Percentiles rank a stretch among this genome's conserved stretches.
Conservation (phyloP, 2,888 invertebrate species). For the Abrostola tripartita region DNA sequence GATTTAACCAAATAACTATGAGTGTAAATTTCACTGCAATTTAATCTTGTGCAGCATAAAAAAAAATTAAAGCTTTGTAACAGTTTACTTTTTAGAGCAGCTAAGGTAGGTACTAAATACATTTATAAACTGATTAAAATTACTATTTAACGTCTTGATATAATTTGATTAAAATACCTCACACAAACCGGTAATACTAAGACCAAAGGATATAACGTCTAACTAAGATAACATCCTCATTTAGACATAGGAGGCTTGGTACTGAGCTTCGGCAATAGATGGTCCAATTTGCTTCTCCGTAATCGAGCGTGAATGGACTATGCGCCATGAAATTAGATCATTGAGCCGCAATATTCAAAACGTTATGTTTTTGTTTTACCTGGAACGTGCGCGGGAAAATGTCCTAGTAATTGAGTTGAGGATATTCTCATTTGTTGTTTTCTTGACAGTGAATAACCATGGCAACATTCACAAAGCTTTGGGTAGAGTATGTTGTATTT, state of each 20-base stretch:
- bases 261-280: not conserved
- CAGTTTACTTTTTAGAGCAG: no score
- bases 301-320: conserved; percentile 6
- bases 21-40: not conserved
- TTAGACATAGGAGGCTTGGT: conserved; percentile 1
- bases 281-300: conserved; percentile 4
- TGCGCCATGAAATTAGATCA: conserved; percentile 6
- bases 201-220: not conserved
- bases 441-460: not conserved
- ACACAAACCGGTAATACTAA: no score
- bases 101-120: no score
- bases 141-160: no score
- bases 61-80: not conserved
- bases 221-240: conserved; percentile 4
- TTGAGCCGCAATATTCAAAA: conserved; percentile 2
- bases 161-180: no score
- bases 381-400: conserved; percentile 24
- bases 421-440: not conserved
- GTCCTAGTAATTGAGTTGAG: not conserved
- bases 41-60: not conserved
- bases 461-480: no score
- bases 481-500: no score
- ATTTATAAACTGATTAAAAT: no score
- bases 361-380: conserved; percentile 7
- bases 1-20: no score